These are phyloP conservation scores for Labrus mixtus DNA, from an alignment of 2,113 vertebrate genomes.

Conservation along the genomic window DNA sequence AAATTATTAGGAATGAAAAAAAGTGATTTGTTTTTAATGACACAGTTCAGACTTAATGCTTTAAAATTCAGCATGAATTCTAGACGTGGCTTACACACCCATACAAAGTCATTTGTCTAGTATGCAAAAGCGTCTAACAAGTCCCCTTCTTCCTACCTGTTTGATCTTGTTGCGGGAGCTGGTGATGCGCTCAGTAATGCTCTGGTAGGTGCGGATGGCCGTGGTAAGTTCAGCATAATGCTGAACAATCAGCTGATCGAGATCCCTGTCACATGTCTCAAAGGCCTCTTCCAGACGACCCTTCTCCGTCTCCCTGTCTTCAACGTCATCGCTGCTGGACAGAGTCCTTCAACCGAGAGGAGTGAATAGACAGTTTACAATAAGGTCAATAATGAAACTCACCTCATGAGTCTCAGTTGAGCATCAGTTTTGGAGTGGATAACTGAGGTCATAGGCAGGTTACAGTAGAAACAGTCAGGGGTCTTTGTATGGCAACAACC, in stretches of 20 bases:
- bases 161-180: constrained; percentile 97
- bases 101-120: background rate
- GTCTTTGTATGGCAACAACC: background rate
- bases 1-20: constrained; percentile 13
- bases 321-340: constrained; percentile 93
- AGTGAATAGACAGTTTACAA: background rate
- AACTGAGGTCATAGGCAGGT: background rate
- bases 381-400: background rate
- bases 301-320: constrained; percentile 96
- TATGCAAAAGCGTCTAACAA: too few species aligned
- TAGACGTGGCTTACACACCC: background rate
- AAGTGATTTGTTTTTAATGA: constrained; percentile 11
- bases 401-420: background rate
- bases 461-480: background rate
- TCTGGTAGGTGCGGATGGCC: constrained; percentile 97
- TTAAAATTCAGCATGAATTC: constrained; percentile 2
- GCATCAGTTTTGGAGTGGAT: background rate
- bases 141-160: constrained; percentile 82
- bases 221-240: constrained; percentile 97
- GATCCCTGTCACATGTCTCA: constrained; percentile 92
- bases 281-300: constrained; percentile 95
- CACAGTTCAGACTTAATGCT: background rate
- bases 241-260: constrained; percentile 95
- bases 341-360: constrained; percentile 84
- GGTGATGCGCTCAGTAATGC: constrained; percentile 98